A percentile compares a stretch with the other conserved stretches of the same genome.
Evolutionary conservation across 92 coral and sea anemone genomes (phyloP).

Genomic region (Porites rus): DNA sequence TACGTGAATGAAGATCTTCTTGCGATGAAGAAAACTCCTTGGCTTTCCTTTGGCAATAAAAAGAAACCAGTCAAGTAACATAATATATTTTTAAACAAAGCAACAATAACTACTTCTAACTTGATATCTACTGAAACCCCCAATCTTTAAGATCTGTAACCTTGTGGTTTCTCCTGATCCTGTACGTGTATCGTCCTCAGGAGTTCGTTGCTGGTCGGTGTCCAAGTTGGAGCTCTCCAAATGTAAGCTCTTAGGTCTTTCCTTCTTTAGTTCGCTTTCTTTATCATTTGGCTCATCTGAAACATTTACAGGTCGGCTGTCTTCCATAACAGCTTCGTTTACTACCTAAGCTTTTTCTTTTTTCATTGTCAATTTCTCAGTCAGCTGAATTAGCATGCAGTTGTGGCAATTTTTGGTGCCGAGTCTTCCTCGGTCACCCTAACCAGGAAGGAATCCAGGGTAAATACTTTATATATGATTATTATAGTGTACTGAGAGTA

Average conservation of each 20-base stretch:
- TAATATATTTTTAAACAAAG: not conserved
- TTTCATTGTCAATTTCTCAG: not conserved
- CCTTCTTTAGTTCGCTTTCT: conserved; percentile 53
- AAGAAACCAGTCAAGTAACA: conserved; percentile 23
- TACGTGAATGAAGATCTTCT: conserved; percentile 48
- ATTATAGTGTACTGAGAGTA: too few species aligned
- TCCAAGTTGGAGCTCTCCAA: conserved; percentile 33
- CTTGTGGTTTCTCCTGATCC: conserved; percentile 1
- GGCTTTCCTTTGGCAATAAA: conserved; percentile 31
- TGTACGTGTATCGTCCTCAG: conserved; percentile 10
- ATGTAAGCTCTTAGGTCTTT: conserved; percentile 63
- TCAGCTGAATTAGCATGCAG: not conserved
- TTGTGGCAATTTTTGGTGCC: not conserved
- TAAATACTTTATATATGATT: too few species aligned
- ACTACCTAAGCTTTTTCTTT: not conserved
- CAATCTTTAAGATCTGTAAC: conserved; percentile 1
- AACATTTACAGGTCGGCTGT: not conserved
- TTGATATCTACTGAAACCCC: not conserved
- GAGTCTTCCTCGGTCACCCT: conserved; percentile 10
- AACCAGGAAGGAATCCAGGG: too few species aligned
- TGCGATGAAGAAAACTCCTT: conserved; percentile 61
- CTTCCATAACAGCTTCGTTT: conserved; percentile 24
- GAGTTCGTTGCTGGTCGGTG: conserved; percentile 6
- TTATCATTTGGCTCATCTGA: conserved; percentile 28
- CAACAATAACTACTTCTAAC: not conserved